Conservation (phyloP, 2,113 vertebrate genomes). For the Microcebus lehilahytsara region DNA sequence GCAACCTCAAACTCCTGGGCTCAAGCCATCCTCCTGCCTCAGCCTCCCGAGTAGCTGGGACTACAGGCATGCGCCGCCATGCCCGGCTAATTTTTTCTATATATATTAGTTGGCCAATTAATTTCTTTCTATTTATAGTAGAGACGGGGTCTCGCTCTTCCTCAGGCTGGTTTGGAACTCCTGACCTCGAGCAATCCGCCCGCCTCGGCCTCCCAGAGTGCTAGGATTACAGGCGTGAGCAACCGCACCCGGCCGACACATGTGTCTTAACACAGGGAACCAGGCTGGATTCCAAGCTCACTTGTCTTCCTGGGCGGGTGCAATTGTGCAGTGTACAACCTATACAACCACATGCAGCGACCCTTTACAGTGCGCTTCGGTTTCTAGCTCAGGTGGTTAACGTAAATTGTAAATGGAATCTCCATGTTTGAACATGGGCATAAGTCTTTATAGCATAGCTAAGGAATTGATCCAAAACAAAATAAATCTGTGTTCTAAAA, state of each 20-base stretch:
- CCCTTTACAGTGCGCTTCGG: background rate
- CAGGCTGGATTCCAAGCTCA: background rate
- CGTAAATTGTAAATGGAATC: background rate
- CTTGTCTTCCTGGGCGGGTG: background rate
- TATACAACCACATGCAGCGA: rapidly evolving
- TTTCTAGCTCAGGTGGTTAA: background rate
- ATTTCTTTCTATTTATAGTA: no score
- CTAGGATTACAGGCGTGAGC: no score
- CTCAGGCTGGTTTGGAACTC: no score
- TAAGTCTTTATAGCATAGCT: background rate
- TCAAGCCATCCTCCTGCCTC: no score
- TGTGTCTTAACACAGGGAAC: background rate
- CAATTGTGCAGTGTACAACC: background rate
- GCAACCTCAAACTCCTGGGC: no score
- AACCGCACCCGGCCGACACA: background rate
- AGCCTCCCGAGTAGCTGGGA: no score
- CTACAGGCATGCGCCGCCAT: no score
- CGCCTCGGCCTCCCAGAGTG: no score
- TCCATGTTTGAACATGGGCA: background rate
- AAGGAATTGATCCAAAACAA: background rate
- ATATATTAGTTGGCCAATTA: no score
- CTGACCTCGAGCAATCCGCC: no score
- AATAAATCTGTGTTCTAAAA: background rate
- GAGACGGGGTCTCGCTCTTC: background rate
- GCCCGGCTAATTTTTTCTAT: no score